Base-by-base conservation (phyloP, 2,797 vertebrate genomes). In the Lemur catta region DNA sequence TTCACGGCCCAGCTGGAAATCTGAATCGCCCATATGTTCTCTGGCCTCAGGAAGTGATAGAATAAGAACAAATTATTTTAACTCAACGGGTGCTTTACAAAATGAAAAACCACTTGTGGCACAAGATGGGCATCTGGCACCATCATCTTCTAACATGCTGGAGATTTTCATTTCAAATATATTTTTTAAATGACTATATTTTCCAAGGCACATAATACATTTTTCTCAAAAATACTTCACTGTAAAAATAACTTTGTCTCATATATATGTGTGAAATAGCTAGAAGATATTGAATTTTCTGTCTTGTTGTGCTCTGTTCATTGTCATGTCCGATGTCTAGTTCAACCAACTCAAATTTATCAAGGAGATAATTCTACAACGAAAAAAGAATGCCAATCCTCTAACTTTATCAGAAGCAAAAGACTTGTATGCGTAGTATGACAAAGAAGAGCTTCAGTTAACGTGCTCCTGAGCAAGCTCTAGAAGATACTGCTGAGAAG, bases 11-110 rank as follows among this genome's bases (percentile, higher is more conserved):
- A 43, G 4, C 22, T 33, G 22, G 61, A 80, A 75, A 72, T 82
- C 26, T 1, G 9, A 95, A 65, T 35, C n/a, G 3, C 24, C 30
- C n/a, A 59, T 33, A 24, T 35, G 38, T 7, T 78, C 59, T 91
- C 79, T 75, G 46, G 59, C n/a, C 55, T 93, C 63, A 85, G 33
- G 26, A 94, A 94, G 89, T 1, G 22, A 74, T 28, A 5, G 28
- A 87, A 12, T 30, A 75, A 46, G 81, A 84, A 55, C 18, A 69
- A 12, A 84, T 84, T 72, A 22, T 80, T 91, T 91, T 75, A 71
- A 93, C 41, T 91, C 63, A 84, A 75, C 9, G 57, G 96, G 96
- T 96, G 96, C 95, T 96, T 93, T 74, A 76, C 10, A 30, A 63
- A 85, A 87, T 13, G 74, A 91, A 84, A 92, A 81, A 52, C 26